Percentiles rank a stretch among this genome's conserved stretches.
phyloP scores from a whole-genome alignment of 1,140 invertebrate species.

The Drosophila sturtevanti region DNA sequence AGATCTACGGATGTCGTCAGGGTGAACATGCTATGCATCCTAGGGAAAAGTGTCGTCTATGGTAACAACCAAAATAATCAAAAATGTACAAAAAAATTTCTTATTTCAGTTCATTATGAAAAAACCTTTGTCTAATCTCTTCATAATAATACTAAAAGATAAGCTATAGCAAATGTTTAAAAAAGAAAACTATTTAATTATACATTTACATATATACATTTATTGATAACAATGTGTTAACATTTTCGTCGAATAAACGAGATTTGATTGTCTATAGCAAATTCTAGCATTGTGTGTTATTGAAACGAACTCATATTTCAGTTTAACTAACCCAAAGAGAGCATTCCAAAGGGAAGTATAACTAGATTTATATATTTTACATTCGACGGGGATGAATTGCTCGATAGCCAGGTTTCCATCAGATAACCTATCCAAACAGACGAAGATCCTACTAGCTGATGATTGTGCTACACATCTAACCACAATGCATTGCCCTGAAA shows the following conservation, averaged over 20 bases:
- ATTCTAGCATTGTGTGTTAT: constrained; percentile 69
- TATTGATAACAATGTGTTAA: background rate
- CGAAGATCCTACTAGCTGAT: constrained; percentile 42
- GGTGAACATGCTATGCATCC: constrained; percentile 31
- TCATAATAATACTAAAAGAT: too few relatives aligned
- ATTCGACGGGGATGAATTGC: constrained; percentile 69
- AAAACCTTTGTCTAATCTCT: too few relatives aligned
- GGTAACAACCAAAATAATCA: constrained; percentile 50
- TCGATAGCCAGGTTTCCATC: constrained; percentile 52
- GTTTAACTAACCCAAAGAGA: constrained; percentile 69
- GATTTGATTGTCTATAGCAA: constrained; percentile 31
- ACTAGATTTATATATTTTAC: constrained; percentile 68
- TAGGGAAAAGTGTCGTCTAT: constrained; percentile 48
- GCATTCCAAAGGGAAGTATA: constrained; percentile 66
- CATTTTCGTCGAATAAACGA: background rate
- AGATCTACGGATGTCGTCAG: constrained; percentile 29
- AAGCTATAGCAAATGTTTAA: too few relatives aligned
- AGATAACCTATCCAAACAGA: constrained; percentile 40
- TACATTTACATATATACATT: background rate
- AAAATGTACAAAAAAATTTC: too few relatives aligned
- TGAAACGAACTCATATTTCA: constrained; percentile 57
- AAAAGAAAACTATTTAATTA: too few relatives aligned
- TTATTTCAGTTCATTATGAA: too few relatives aligned
- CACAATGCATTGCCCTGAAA: too few relatives aligned
- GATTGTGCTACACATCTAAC: constrained; percentile 59